A percentile compares a stretch with the other conserved stretches of the same genome.
Evolutionary conservation across 2,888 invertebrate species (phyloP).

Genomic region (Hypena proboscidalis): DNA sequence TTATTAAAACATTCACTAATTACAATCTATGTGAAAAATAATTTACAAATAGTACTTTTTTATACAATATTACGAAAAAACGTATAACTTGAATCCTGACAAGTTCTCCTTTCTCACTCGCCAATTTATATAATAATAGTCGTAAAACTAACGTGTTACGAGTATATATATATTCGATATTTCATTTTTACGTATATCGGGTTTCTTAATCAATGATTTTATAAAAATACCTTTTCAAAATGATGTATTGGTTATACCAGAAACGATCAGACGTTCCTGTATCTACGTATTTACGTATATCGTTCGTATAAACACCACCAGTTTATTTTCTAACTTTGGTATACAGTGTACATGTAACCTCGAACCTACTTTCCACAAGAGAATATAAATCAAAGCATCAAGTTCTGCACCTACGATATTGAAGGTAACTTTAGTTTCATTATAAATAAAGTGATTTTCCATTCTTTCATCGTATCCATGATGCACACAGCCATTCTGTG

Average conservation of each 20-base stretch:
- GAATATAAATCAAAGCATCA: conserved; percentile 50
- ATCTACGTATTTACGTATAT: conserved; percentile 40
- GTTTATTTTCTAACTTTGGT: conserved; percentile 84
- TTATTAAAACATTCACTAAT: conserved; percentile 75
- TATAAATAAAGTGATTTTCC: conserved; percentile 66
- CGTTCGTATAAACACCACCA: conserved; percentile 59
- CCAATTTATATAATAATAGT: conserved; percentile 64
- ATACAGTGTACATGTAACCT: conserved; percentile 77
- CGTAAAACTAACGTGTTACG: conserved; percentile 76
- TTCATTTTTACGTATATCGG: conserved; percentile 80
- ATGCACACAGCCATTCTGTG: conserved; percentile 61
- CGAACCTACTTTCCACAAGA: conserved; percentile 66
- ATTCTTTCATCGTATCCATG: conserved; percentile 58
- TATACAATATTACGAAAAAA: conserved; percentile 78
- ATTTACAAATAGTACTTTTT: conserved; percentile 75
- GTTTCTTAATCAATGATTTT: conserved; percentile 82
- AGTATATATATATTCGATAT: conserved; percentile 78
- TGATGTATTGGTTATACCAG: conserved; percentile 55
- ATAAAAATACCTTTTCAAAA: conserved; percentile 81
- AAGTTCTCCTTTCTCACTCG: conserved; percentile 62
- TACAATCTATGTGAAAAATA: conserved; percentile 78
- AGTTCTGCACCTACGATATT: conserved; percentile 65
- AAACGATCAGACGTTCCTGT: conserved; percentile 46
- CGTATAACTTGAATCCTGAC: conserved; percentile 82
- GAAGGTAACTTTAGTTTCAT: conserved; percentile 81